These are phyloP conservation scores for Poecilia gillii DNA, from an alignment of 2,797 vertebrate genomes.

Conservation along the genomic window DNA sequence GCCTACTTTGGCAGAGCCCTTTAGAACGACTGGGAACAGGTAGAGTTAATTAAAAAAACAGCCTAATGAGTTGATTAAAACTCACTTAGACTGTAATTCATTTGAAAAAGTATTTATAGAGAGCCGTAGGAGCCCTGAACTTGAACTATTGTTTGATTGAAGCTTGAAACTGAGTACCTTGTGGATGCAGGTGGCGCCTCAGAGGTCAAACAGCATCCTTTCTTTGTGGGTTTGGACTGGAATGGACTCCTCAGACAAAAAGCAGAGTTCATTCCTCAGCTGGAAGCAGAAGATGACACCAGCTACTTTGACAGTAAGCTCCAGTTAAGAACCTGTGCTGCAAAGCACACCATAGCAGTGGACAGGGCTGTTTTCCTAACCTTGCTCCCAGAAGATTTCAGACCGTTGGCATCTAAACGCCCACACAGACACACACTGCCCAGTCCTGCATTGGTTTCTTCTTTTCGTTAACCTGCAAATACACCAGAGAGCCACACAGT, in stretches of 20 bases:
- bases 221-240: constrained; percentile 94
- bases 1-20: constrained; percentile 89
- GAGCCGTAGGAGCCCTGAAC: neutral
- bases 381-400: neutral
- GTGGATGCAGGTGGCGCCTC: constrained; percentile 84
- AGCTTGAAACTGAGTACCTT: constrained; percentile 6
- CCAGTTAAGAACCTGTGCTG: neutral
- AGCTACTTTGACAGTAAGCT: constrained; percentile 98
- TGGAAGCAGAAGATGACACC: constrained; percentile 95
- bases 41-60: constrained; percentile 54
- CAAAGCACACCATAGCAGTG: neutral
- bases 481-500: neutral
- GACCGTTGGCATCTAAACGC: neutral
- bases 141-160: constrained; percentile 1
- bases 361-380: neutral
- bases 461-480: neutral
- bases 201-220: constrained; percentile 93
- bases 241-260: constrained; percentile 95
- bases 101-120: neutral
- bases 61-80: neutral
- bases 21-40: constrained; percentile 93
- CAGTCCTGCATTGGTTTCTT: neutral
- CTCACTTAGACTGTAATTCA: neutral
- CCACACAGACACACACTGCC: neutral
- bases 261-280: constrained; percentile 96